Evolutionary conservation across 2,797 vertebrate species (phyloP), one percentile per base, ranked within the genome.

Genomic region (Craterocephalus amniculus): DNA sequence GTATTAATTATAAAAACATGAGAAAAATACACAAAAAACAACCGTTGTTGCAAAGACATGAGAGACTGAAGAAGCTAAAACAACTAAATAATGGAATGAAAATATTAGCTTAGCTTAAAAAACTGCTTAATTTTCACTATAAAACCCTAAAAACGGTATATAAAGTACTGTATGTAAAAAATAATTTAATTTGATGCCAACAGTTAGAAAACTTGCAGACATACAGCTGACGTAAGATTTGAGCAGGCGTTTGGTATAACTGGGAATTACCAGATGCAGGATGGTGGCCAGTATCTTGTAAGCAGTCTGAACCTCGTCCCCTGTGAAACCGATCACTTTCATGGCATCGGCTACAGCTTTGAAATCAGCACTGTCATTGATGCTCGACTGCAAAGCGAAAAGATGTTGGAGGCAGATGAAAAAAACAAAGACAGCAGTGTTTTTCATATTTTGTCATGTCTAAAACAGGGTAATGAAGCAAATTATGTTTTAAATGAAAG

Each of bases 321-420:
- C 91, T 29, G 96, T 97, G 93, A 99, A 99, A 48, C 98, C 98
- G 48, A 98, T 97, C 78, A 99, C 96, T 84, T 96, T 99, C 98
- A 99, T 99, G 83, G 98, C 98, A 26, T 99, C 98, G 0, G 96
- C 94, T 0, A 99, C 98, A 0, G 96, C 96, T 93, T 96, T 98
- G 93, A 98, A 99, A 67, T 99, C 97, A 0, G 95, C 95, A 10
- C 91, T 88, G 0, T 99, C 98, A 0, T 95, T 98, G 87, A 98
- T 97, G 78, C 92, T 93, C 2, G 96, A 97, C 97, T 99, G 83
- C 29, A 76, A 66, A 48, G 18, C 38, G 1, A 62, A 13, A 14
- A 61, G 18, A 78, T 1, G 31, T 63, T 35, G 32, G 54, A 72
- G 36, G 35, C 1, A 6, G 49, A 51, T 16, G 26, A 49, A 55